Base-by-base conservation (phyloP, 2,113 vertebrate genomes). In the Lycocorax pyrrhopterus region DNA sequence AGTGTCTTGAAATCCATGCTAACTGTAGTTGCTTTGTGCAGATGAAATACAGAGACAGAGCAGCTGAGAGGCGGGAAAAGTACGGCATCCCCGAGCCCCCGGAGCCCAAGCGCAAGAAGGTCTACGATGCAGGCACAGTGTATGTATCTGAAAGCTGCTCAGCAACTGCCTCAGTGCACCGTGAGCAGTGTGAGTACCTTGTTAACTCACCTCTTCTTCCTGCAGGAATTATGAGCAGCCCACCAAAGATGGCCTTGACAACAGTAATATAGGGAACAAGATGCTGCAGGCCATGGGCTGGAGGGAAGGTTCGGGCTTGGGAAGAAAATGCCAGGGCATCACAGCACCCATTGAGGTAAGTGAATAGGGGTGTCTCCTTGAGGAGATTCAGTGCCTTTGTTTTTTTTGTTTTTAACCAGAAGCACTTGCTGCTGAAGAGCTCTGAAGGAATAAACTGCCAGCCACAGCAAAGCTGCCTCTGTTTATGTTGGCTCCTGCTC, bases 201-300 rank as follows among this genome's bases (percentile, higher is more conserved):
- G 11, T 63, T 90, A 80, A 91, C 68, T 62, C 67, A 0, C 71
- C 58, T 96, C 43, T 96, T 93, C 86, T 96, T 89, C 93, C 76
- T 74, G 6, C 97, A 99, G 99, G 55, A 99, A 99, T 97, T 99
- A 99, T 0, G 99, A 99, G 68, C 99, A 99, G 95, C 99, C 99
- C 55, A 99, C 99, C 58, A 99, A 99, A 96, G 99, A 99, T 23
- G 99, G 99, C 74, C 98, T 99, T 47, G 99, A 98, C 96, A 99
- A 99, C 93, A 99, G 99, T 97, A 99, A 99, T 72, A 99, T 99
- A 39, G 99, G 99, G 73, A 99, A 99, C 98, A 99, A 99, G 97
- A 99, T 99, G 99, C 98, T 99, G 58, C 99, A 99, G 95, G 99
- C 99, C 60, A 99, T 99, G 99, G 99, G 99, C 68, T 99, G 99